Evolutionary conservation across 2,888 invertebrate species (phyloP).

Genomic region (Parnassius apollo): DNA sequence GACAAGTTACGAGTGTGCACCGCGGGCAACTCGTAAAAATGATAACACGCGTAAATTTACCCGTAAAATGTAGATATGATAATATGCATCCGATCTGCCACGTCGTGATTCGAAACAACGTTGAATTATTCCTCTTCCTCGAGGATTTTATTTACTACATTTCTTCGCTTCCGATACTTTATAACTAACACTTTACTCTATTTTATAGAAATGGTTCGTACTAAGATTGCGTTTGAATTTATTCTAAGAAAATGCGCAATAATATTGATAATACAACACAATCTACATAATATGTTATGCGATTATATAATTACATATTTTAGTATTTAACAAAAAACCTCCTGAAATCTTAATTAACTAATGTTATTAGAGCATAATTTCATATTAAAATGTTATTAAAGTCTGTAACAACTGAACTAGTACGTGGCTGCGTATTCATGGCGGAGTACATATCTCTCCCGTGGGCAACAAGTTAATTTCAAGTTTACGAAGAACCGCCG

Average conservation of each 20-base stretch:
- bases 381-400: constrained; percentile 37
- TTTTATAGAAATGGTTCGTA: too few relatives aligned
- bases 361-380: neutral
- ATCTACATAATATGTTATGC: neutral
- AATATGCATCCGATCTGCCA: constrained; percentile 41
- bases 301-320: neutral
- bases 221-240: too few relatives aligned
- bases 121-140: constrained; percentile 34
- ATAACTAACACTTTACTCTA: neutral
- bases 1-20: constrained; percentile 40
- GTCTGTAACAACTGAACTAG: constrained; percentile 39
- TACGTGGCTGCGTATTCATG: constrained; percentile 44
- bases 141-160: constrained; percentile 29
- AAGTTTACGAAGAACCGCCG: constrained; percentile 63
- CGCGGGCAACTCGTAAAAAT: constrained; percentile 50
- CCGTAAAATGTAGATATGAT: constrained; percentile 48
- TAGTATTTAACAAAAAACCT: neutral
- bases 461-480: constrained; percentile 71
- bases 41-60: constrained; percentile 49
- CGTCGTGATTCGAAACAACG: constrained; percentile 38
- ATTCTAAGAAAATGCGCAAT: too few relatives aligned
- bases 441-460: constrained; percentile 50
- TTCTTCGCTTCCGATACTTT: constrained; percentile 6
- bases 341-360: neutral
- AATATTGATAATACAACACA: neutral